A percentile compares a stretch with the other conserved stretches of the same genome.
Conservation (phyloP, 2,888 invertebrate genomes). For the Pecten maximus region DNA sequence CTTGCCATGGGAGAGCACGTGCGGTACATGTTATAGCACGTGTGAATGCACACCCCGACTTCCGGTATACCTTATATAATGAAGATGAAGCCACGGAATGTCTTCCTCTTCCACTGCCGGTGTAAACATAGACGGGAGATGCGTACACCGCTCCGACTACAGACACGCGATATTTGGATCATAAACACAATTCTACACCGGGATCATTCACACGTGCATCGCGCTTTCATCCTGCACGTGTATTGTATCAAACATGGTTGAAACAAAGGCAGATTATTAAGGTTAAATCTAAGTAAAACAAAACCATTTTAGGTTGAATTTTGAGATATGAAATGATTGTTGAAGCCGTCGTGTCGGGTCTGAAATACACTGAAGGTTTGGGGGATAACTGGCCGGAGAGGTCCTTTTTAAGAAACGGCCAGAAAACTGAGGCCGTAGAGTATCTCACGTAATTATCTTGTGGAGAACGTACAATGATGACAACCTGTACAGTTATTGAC, state of each 20-base stretch:
- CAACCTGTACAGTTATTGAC: no score
- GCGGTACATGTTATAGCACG: background rate
- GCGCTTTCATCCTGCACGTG: background rate
- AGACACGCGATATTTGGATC: background rate
- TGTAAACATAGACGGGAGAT: background rate
- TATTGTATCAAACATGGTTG: background rate
- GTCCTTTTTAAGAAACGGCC: no score
- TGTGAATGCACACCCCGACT: background rate
- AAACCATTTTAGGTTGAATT: no score
- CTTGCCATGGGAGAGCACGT: background rate
- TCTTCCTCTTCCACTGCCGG: background rate
- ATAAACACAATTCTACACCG: background rate
- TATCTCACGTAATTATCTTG: no score
- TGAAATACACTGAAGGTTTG: no score
- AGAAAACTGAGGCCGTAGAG: no score
- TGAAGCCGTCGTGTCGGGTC: no score
- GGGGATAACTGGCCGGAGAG: no score
- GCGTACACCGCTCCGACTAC: background rate
- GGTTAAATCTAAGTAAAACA: no score
- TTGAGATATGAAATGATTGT: no score
- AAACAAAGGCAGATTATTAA: no score
- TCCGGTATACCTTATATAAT: slow-evolving; percentile 29
- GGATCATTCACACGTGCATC: background rate
- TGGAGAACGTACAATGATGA: no score
- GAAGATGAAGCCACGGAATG: slow-evolving; percentile 20